Base-by-base conservation (phyloP, 1,140 invertebrate species). In the Drosophila rhopaloa region DNA sequence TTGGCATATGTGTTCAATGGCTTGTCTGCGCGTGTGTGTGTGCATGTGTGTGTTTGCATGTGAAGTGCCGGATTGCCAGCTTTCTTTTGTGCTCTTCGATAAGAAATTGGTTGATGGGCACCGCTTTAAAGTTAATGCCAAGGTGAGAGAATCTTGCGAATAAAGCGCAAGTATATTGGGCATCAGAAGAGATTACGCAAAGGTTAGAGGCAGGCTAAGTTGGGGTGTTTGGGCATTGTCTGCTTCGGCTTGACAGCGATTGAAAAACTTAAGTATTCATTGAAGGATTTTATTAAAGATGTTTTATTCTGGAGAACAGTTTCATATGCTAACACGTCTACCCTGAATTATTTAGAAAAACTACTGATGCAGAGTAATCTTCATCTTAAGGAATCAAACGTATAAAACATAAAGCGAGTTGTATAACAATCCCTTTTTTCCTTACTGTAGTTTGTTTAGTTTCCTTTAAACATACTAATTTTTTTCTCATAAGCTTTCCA, bases 81-180 rank as follows among this genome's bases (percentile, higher is more conserved):
- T 47, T 60, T 61, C 61, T 37, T 37, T 71, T 58, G 53, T 71
- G 54, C 11, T 29, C 44, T 14, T 57, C 40, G 60, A 76, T 76
- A 75, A 65, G 46, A 16, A 40, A 50, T 71, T 58, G 53, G 60
- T 51, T 38, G 72, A 76, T 65, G 71, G 51, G 44, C 66, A 32
- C 24, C 46, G 60, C 54, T 67, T 73, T 73, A 73, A 73, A 61
- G 54, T 73, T 46, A 75, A 63, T 63, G 58, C 70, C 72, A 76
- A 57, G 51, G 59, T 65, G 51, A 65, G 29, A 50, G 16, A 50
- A 27, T 24, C 19, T n/a, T 27, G 8, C 1, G 5, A 50, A 29
- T 41, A 57, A 58, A 58, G n/a, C 9, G 29, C 11, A 32, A 13
- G 41, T 53, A 37, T 37, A 24, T 41, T 43, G 60, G 56, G 10